Base-by-base conservation (phyloP, 2,888 invertebrate species). In the Microplitis manilae region DNA sequence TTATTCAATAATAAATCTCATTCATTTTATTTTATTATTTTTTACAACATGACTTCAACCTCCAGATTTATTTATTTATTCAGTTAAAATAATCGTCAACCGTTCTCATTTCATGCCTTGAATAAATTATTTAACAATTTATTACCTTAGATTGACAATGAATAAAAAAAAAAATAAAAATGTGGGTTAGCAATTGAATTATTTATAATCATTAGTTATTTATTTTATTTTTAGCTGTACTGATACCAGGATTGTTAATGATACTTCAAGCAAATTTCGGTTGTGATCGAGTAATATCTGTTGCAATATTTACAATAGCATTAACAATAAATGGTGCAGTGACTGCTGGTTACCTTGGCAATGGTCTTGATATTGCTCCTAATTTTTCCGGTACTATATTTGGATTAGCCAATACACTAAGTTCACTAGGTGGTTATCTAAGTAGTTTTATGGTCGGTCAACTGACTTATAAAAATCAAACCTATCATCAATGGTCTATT, bases 381-480 rank as follows among this genome's bases (percentile, higher is more conserved):
- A 96, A 96, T 88, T 97, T 96, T 87, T 95, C 96, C 77, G 95
- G 97, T 0, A 96, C 96, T 1, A 96, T 97, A 80, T 96, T 96
- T 89, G 96, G 96, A 61, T 91, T 97, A 91, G 96, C 96, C n/a
- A 96, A 96, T 86, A 96, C 96, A 0, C 90, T 96, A 75, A 96
- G 96, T 0, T 96, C 96, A 0, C 91, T 95, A 73, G 95, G 96
- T 6, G 96, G 96, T 0, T 96, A 94, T 91, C 87, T 96, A 0
- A 96, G 96, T 7, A 94, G 96, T 0, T 93, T 93, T 90, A 95
- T 96, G 92, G 96, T 96, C 30, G 96, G 95, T 13, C 92, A 93
- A 72, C 91, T 96, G 30, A 96, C 96, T 0, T 93, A 94, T 79
- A 90, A 94, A 8, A 92, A 95, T 84, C 94, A 95, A 91, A 94